Base-by-base conservation (phyloP, 2,888 invertebrate species). In the Drosophila algonquin region DNA sequence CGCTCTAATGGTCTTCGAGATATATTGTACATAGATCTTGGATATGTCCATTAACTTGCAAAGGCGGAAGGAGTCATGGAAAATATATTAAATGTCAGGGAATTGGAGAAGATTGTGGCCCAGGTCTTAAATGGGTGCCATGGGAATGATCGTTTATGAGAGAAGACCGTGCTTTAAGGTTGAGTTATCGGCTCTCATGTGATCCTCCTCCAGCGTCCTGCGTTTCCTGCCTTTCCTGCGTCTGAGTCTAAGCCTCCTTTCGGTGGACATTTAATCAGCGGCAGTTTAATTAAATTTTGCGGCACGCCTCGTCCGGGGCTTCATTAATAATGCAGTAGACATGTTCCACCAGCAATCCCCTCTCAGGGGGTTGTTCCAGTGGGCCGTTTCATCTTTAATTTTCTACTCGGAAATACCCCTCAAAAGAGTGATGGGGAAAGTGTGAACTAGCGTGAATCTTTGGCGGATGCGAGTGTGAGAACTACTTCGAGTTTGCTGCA, bases 311-410 rank as follows among this genome's bases (percentile, higher is more conserved):
- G 62, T 54, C 57, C 76, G 75, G 70, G 14, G 65, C 77, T 70
- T 77, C 75, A 84, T 84, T 81, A 81, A 83, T 81, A 83, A 81
- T 81, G 81, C 81, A 81, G 73, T 73, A 55, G 68, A 73, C 73
- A 73, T 56, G 68, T 68, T 64, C 40, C 45, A 50, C 45, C 50
- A 12, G 24, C 14, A 21, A 18, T 53, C 21, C 35, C 18, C 12
- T n/a, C n/a, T 14, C 65, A 51, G n/a, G 10, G n/a, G n/a, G 18
- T 53, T 44, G 50, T 56, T 67, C 55, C 65, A 27, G 16, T 2
- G 27, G 27, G n/a, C 45, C 44, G 27, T 56, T 55, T 63, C 64
- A n/a, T 50, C 14, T 63, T 55, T 21, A 24, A 24, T 53, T 52
- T 35, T 0, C 51, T 18, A 6, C 30, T 8, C 30, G 30, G 30